Base-by-base conservation (phyloP, 2,797 vertebrate species). In the Lagodon rhomboides region DNA sequence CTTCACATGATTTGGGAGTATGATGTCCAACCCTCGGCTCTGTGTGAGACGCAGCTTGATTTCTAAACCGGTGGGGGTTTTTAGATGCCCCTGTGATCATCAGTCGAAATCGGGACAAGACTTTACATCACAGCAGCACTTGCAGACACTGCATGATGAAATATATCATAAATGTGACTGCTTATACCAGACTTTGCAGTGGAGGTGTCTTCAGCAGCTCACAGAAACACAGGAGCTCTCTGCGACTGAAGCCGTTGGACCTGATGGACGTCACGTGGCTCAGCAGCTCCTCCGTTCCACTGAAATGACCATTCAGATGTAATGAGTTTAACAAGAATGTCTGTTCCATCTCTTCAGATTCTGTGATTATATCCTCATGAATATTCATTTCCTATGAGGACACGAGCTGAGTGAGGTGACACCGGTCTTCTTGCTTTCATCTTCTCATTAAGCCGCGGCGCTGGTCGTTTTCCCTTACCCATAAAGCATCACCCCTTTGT, bases 351-450 rank as follows among this genome's bases (percentile, higher is more conserved):
- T 70, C 68, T 50, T 74, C 59, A 80, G 76, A 67, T 59, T 78
- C 68, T 63, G 56, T 54, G 58, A 87, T 89, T 82, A 85, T 7
- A 54, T 64, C 64, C 22, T 77, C 69, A 83, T 89, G 85, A 89
- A 90, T 86, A 91, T 90, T 91, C 74, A 86, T 89, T 69, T 88
- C 77, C 80, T 80, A 10, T 1, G 76, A 86, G 69, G 41, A 75
- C 73, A 7, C 12, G 5, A 20, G 46, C 47, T 46, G 50, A 79
- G 56, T 30, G 75, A 81, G 66, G 79, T 30, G 23, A 75, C 55
- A 1, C 27, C 0, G 34, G 55, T 38, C 80, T 75, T 50, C 54
- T 62, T 3, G 7, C 66, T 82, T 75, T 79, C 72, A 79, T 76
- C 82, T 70, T 25, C 73, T 86, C 79, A 85, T 85, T 81, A 84